These are phyloP conservation scores for Polydrusus tereticollis DNA, from an alignment of 2,888 invertebrate genomes.

Conservation along the genomic window DNA sequence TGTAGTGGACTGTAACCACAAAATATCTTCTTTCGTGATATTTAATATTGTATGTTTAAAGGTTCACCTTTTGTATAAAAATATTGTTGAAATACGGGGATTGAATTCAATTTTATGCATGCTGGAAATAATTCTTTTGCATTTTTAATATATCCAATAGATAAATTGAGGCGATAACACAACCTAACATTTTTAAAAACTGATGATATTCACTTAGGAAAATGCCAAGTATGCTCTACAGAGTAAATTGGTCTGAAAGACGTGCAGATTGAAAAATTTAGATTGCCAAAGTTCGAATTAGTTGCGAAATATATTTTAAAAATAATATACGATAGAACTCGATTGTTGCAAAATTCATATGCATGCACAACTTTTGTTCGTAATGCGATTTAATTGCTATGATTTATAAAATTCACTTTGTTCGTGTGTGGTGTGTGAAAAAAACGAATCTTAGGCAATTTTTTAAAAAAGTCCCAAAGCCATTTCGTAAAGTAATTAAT, in stretches of 20 bases:
- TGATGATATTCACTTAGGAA: background rate
- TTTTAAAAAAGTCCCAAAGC: background rate
- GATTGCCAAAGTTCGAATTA: background rate
- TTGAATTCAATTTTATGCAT: background rate
- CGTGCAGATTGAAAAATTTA: constrained; percentile 1
- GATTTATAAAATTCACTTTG: constrained; percentile 8
- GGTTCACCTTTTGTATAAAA: background rate
- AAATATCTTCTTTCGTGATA: constrained; percentile 9
- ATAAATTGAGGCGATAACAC: background rate
- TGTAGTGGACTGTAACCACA: constrained; percentile 30
- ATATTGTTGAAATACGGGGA: too few relatives aligned
- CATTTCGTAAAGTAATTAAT: constrained; percentile 16
- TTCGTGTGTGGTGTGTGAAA: background rate
- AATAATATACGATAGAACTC: background rate
- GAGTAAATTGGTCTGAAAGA: background rate
- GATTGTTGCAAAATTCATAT: background rate
- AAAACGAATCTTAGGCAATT: constrained; percentile 17
- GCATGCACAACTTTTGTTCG: background rate
- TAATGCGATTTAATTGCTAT: background rate
- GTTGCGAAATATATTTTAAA: background rate
- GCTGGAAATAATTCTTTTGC: too few relatives aligned
- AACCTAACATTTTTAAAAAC: background rate
- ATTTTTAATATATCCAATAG: too few relatives aligned
- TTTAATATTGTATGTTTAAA: background rate
- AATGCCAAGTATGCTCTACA: background rate